Percentiles rank a stretch among this genome's conserved stretches.
Conservation (phyloP, 2,113 vertebrate genomes). For the Datnioides undecimradiatus region DNA sequence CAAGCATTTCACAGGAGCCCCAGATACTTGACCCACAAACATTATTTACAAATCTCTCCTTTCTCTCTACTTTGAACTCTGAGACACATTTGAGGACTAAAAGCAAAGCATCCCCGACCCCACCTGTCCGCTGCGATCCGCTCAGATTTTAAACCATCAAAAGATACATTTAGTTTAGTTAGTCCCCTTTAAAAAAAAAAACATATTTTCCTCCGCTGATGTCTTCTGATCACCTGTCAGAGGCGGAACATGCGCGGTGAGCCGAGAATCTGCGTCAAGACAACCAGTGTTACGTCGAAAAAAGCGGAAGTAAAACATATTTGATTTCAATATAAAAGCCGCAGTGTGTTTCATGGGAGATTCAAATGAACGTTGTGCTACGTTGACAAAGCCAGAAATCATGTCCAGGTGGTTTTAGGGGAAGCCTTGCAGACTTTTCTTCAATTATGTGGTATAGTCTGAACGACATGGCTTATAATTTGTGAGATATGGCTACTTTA, state of each 20-base stretch:
- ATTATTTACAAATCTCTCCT: not conserved
- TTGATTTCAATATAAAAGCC: slow-evolving; percentile 38
- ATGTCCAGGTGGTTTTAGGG: not conserved
- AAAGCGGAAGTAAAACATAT: slow-evolving; percentile 5
- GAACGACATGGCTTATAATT: not conserved
- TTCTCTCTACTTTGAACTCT: not conserved
- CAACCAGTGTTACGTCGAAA: not conserved
- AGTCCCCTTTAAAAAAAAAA: slow-evolving; percentile 83
- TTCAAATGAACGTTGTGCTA: not conserved
- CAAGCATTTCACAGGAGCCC: not conserved
- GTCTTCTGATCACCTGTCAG: slow-evolving; percentile 81
- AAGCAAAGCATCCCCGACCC: not conserved
- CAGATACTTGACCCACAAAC: slow-evolving; percentile 40
- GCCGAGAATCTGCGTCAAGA: slow-evolving; percentile 31
- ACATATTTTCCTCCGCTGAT: slow-evolving; percentile 63
- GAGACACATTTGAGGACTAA: not conserved
- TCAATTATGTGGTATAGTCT: no score
- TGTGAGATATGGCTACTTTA: not conserved
- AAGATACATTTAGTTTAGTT: slow-evolving; percentile 19
- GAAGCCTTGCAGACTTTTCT: not conserved
- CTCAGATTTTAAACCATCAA: not conserved
- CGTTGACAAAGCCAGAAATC: no score
- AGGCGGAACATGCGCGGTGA: slow-evolving; percentile 85
- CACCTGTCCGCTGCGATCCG: not conserved
- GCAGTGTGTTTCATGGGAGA: not conserved